Evolutionary conservation across 2,888 invertebrate genomes (phyloP).

Genomic region (Athalia rosae): DNA sequence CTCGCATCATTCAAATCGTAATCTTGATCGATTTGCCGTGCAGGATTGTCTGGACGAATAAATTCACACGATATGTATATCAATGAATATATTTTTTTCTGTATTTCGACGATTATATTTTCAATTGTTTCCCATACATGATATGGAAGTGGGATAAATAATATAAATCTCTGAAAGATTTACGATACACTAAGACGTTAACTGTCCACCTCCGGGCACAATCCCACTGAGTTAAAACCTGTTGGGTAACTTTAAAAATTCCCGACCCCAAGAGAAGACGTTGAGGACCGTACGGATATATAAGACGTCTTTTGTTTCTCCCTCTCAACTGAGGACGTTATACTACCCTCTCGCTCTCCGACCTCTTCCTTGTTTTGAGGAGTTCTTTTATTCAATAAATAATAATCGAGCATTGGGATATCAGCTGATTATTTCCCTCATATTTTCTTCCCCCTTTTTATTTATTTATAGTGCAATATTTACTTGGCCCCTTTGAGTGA

Average conservation of each 20-base stretch:
- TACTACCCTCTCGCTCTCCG: conserved; percentile 29
- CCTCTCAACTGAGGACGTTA: conserved; percentile 9
- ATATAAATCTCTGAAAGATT: conserved; percentile 35
- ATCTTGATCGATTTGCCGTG: too few species aligned
- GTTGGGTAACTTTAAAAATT: conserved; percentile 58
- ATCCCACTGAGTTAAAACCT: conserved; percentile 60
- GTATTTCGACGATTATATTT: conserved; percentile 1
- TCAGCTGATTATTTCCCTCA: background rate
- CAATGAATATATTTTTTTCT: background rate
- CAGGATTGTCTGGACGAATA: background rate
- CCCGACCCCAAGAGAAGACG: conserved; percentile 47
- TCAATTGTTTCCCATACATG: background rate
- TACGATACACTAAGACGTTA: conserved; percentile 51
- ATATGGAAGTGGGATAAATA: background rate
- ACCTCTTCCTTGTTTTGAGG: conserved; percentile 14
- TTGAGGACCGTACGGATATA: too few species aligned
- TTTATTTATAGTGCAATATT: background rate
- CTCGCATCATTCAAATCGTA: too few species aligned
- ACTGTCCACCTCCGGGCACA: conserved; percentile 51
- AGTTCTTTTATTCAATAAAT: conserved; percentile 22
- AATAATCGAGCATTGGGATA: conserved; percentile 12
- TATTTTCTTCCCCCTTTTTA: background rate
- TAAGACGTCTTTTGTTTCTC: conserved; percentile 44
- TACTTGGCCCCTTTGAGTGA: background rate
- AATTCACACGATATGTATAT: background rate